Evolutionary conservation across 1,140 invertebrate species (phyloP).

Genomic region (Neotoxoptera formosana): DNA sequence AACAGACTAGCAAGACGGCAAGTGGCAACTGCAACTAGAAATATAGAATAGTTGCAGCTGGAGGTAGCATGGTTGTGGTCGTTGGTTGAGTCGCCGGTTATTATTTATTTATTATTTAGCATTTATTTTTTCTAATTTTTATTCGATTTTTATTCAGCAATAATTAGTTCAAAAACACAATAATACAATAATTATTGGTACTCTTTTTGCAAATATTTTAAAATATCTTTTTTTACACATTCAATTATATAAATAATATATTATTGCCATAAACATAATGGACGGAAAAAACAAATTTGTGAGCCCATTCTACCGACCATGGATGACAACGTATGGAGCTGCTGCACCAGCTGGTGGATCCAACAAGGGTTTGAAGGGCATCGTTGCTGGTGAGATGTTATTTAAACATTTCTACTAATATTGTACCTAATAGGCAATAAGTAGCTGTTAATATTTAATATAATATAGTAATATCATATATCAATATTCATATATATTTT

Average conservation of each 20-base stretch:
- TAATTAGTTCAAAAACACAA: background rate
- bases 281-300: conserved; percentile 27
- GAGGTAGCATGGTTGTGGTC: background rate
- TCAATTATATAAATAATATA: background rate
- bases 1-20: too few species aligned
- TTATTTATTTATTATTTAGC: background rate
- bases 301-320: conserved; percentile 67
- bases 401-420: background rate
- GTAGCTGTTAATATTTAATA: background rate
- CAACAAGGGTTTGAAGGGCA: conserved; percentile 60
- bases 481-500: too few species aligned
- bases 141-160: background rate
- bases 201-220: background rate
- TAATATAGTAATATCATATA: background rate
- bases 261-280: conserved; percentile 19
- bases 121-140: background rate
- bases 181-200: background rate
- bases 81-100: background rate
- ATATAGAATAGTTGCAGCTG: background rate
- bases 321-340: conserved; percentile 73
- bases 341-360: conserved; percentile 69
- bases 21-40: background rate
- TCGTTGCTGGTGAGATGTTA: conserved; percentile 59
- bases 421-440: background rate
- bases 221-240: background rate